These are phyloP conservation scores for Phasianus colchicus DNA, from an alignment of 2,113 vertebrate species.

Conservation along the genomic window DNA sequence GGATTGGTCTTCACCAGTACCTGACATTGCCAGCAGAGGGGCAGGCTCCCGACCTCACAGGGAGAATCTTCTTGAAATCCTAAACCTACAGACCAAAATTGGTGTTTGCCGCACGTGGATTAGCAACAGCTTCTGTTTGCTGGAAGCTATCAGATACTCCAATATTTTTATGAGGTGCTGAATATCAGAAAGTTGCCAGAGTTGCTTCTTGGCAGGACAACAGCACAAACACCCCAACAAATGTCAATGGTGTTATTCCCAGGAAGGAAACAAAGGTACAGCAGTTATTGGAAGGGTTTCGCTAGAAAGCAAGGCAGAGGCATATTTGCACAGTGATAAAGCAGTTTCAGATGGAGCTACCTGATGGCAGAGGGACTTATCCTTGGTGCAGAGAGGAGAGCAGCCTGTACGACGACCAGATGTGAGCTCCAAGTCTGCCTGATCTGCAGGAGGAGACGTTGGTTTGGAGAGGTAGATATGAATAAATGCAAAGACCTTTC, in stretches of 20 bases:
- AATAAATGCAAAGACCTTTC: neutral
- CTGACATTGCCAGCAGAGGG: neutral
- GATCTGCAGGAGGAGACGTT: neutral
- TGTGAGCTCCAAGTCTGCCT: neutral
- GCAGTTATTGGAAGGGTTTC: neutral
- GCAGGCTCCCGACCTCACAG: neutral
- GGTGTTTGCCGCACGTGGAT: fast-evolving
- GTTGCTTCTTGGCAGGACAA: neutral
- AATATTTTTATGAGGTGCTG: neutral
- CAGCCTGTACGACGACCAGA: neutral
- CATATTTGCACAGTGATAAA: neutral
- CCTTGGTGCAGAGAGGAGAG: neutral
- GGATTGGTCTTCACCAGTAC: neutral
- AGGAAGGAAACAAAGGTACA: neutral
- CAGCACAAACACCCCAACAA: neutral
- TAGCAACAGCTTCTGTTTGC: neutral
- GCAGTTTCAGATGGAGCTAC: neutral
- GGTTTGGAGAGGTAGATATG: neutral
- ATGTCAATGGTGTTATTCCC: neutral
- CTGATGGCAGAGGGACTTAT: neutral
- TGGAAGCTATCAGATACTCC: neutral
- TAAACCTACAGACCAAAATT: neutral
- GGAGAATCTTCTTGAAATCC: neutral
- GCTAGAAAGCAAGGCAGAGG: neutral
- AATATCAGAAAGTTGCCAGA: neutral